Conservation (phyloP, 1,140 invertebrate genomes). For the Orchestia grillus region DNA sequence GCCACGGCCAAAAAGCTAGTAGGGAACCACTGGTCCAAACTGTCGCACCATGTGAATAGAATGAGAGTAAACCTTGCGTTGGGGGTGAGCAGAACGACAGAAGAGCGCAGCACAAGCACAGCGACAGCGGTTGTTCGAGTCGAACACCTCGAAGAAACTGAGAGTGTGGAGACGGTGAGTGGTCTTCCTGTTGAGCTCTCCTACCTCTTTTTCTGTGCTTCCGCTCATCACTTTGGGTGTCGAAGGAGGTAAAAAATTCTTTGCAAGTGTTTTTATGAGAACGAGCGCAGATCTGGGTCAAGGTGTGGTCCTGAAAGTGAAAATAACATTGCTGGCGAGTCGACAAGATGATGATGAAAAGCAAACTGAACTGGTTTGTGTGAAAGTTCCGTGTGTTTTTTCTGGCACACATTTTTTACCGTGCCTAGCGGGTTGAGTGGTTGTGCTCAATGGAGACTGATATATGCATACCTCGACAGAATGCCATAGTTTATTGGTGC, state of each 20-base stretch:
- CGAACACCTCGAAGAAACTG: neutral
- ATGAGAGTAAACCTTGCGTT: no score
- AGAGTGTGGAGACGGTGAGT: neutral
- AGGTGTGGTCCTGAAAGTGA: neutral
- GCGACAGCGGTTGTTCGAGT: neutral
- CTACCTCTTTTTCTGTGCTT: neutral
- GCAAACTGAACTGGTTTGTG: neutral
- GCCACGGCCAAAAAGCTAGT: no score
- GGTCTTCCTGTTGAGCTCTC: neutral
- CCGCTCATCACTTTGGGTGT: neutral
- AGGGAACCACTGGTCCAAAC: neutral
- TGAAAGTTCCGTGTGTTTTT: neutral
- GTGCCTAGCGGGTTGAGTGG: neutral
- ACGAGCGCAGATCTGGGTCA: neutral
- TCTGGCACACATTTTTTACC: neutral
- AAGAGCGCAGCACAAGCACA: neutral
- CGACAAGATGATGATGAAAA: neutral
- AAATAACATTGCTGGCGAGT: neutral
- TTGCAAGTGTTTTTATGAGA: neutral
- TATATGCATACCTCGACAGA: neutral
- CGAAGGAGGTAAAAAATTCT: neutral
- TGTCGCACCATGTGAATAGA: no score
- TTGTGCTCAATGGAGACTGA: neutral
- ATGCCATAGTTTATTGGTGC: no score
- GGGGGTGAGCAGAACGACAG: neutral